Base-by-base conservation (phyloP, 2,888 invertebrate genomes). In the Dryomyza anilis region DNA sequence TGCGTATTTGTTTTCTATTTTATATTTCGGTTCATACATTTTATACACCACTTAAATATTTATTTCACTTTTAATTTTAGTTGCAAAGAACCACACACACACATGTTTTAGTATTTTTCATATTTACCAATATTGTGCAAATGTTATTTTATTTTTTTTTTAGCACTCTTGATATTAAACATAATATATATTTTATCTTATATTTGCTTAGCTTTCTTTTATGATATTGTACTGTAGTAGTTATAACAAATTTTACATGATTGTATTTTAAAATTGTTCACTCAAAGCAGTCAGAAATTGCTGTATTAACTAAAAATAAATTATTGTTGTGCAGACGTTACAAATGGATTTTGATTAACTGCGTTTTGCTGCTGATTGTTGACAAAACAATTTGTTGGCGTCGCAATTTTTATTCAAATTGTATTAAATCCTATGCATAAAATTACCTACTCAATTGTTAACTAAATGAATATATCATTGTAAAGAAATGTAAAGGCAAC, bases 311-410 rank as follows among this genome's bases (percentile, higher is more conserved):
- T 55, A 8, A 25, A 43, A 39, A 29, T 53, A 19, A 33, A 46
- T 36, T 30, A 46, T 45, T 48, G 23, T 52, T 60, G 63, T 45
- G 65, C 57, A 65, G 65, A 67, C 23, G 43, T 61, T 53, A 27
- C 56, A 27, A 63, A 29, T 30, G 59, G 48, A 59, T 59, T 48
- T 59, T 25, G 45, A 43, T 33, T 30, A 7, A n/a, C n/a, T n/a
- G n/a, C n/a, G n/a, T n/a, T n/a, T n/a, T n/a, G n/a, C n/a, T n/a
- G n/a, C n/a, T n/a, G n/a, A n/a, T n/a, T n/a, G n/a, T n/a, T n/a
- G n/a, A n/a, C n/a, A n/a, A n/a, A n/a, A n/a, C n/a, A n/a, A n/a
- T n/a, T n/a, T n/a, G n/a, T n/a, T n/a, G n/a, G n/a, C n/a, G n/a
- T n/a, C n/a, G n/a, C n/a, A n/a, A n/a, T n/a, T n/a, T n/a, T n/a